These are phyloP conservation scores for Drosophila sechellia DNA, from an alignment of 1,140 invertebrate species.

Conservation along the genomic window DNA sequence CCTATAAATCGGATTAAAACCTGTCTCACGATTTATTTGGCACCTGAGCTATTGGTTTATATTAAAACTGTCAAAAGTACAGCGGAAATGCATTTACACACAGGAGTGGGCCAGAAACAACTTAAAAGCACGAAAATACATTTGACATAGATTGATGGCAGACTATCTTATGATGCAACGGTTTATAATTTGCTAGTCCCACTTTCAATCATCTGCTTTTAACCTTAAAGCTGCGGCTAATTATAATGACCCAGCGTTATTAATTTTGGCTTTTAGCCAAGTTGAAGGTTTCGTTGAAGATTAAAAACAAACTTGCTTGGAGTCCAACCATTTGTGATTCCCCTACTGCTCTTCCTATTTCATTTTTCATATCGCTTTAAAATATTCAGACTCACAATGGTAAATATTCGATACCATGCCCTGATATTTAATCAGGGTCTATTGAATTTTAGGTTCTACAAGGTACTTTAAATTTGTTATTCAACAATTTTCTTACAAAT, in stretches of 20 bases:
- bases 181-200: neutral
- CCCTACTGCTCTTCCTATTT: conserved; percentile 6
- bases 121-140: neutral
- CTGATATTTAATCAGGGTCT: neutral
- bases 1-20: conserved; percentile 14
- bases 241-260: conserved; percentile 47
- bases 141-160: neutral
- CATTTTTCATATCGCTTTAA: neutral
- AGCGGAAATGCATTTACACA: conserved; percentile 34
- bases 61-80: conserved; percentile 14
- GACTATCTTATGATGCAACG: conserved; percentile 10
- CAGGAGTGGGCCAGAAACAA: neutral
- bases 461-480: neutral
- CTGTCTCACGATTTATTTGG: conserved; percentile 22
- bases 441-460: neutral
- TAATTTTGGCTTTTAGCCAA: conserved; percentile 32
- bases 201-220: conserved; percentile 10
- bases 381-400: neutral
- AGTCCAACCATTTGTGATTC: conserved; percentile 10
- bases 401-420: neutral
- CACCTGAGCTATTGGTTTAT: neutral
- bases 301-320: conserved; percentile 1
- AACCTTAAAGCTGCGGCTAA: conserved; percentile 37
- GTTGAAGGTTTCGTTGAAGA: conserved; percentile 49
- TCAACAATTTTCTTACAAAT: neutral